Evolutionary conservation across 2,113 vertebrate species (phyloP).

Genomic region (Halcyon malimbica): DNA sequence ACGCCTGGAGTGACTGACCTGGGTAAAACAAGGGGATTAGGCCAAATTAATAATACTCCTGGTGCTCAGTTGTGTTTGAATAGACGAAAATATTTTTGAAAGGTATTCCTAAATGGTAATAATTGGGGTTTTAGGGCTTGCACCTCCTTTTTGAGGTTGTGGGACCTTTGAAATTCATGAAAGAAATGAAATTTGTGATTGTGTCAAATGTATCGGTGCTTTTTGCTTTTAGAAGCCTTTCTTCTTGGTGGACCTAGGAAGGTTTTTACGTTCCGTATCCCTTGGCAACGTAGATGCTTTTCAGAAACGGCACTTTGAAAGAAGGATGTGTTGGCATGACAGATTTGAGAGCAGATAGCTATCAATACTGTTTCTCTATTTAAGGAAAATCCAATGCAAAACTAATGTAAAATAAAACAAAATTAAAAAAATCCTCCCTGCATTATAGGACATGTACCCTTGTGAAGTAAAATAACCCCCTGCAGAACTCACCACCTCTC

Average conservation of each 20-base stretch:
- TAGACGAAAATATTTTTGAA: neutral
- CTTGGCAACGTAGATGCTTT: conserved; percentile 4
- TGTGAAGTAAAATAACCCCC: neutral
- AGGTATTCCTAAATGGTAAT: neutral
- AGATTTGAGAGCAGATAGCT: neutral
- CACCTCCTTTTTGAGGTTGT: neutral
- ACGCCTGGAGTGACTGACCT: neutral
- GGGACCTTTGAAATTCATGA: neutral
- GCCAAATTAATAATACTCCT: neutral
- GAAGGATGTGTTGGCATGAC: neutral
- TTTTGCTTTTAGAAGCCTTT: neutral
- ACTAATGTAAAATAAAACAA: neutral
- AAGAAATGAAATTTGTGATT: neutral
- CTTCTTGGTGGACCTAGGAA: neutral
- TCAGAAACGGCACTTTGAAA: neutral
- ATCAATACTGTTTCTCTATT: neutral
- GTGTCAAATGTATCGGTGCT: neutral
- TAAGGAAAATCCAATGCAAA: neutral
- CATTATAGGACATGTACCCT: neutral
- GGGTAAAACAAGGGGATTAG: neutral
- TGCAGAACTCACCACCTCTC: neutral
- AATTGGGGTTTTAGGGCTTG: neutral
- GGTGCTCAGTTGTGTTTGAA: neutral
- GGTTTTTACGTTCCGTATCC: neutral
- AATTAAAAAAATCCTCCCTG: neutral